phyloP scores from a whole-genome alignment of 2,888 invertebrate species.

The Poecilus cupreus region DNA sequence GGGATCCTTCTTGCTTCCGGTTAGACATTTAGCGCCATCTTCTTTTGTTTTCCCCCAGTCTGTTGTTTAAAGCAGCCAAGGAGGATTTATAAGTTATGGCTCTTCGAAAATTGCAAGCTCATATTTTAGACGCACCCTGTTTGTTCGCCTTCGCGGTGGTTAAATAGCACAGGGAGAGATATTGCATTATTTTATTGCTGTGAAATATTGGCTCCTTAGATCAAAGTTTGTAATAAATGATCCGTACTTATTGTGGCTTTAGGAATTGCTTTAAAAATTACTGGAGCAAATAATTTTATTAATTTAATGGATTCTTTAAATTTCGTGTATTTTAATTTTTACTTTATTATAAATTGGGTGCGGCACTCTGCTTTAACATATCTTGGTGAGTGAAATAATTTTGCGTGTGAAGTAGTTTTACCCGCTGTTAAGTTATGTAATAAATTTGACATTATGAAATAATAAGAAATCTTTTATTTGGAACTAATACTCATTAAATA shows the following conservation, averaged over 20 bases:
- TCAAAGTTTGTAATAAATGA: slow-evolving; percentile 12
- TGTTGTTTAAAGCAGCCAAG: background rate
- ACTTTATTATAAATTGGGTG: too few species aligned
- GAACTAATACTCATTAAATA: too few species aligned
- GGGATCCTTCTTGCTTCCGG: background rate
- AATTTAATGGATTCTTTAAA: too few species aligned
- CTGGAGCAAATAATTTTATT: background rate
- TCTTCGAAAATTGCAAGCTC: slow-evolving; percentile 24
- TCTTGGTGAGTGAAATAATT: too few species aligned
- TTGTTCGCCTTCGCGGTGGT: slow-evolving; percentile 1
- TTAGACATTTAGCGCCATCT: background rate
- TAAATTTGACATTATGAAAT: too few species aligned
- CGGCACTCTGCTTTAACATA: too few species aligned
- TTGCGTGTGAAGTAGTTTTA: too few species aligned
- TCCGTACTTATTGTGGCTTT: background rate
- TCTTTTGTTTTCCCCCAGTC: background rate
- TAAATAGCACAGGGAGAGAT: slow-evolving; percentile 12
- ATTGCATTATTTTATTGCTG: slow-evolving; percentile 9
- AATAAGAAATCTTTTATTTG: too few species aligned
- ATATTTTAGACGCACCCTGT: slow-evolving; percentile 8
- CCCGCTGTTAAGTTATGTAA: too few species aligned
- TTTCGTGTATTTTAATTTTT: too few species aligned
- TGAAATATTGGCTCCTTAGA: slow-evolving; percentile 2
- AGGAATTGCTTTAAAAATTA: background rate
- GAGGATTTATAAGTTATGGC: slow-evolving; percentile 12